Conservation (phyloP, 2,888 invertebrate species). For the Drosophila anomalata region DNA sequence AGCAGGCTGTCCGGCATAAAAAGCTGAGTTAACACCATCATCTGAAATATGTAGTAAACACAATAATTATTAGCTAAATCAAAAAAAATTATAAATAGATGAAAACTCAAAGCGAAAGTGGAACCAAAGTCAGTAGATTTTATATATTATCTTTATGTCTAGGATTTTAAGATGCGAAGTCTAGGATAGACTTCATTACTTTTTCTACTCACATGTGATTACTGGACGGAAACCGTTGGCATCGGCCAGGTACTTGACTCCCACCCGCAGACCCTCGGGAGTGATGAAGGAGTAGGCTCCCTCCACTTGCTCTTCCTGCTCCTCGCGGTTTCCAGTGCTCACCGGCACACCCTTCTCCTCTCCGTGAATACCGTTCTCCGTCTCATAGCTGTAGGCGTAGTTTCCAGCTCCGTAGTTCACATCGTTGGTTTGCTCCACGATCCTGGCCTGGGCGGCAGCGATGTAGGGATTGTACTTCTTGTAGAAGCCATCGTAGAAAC, state of each 20-base stretch:
- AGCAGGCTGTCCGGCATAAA: conserved; percentile 60
- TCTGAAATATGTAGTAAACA: conserved; percentile 51
- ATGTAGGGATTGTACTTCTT: conserved; percentile 73
- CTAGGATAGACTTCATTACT: no score
- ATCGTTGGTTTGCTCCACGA: conserved; percentile 62
- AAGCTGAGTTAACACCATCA: conserved; percentile 71
- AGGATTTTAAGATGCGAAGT: no score
- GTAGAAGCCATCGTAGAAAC: conserved; percentile 73
- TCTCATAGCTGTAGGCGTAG: conserved; percentile 78
- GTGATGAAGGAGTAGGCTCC: conserved; percentile 80
- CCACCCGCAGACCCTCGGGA: conserved; percentile 80
- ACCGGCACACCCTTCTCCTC: conserved; percentile 74
- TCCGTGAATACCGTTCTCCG: conserved; percentile 81
- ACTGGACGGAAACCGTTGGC: conserved; percentile 80
- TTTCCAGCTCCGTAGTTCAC: conserved; percentile 64
- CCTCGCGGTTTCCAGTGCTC: conserved; percentile 48
- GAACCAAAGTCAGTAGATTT: no score
- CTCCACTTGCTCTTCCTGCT: conserved; percentile 72
- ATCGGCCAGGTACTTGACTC: conserved; percentile 79
- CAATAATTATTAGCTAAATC: background rate
- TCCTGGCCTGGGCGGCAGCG: conserved; percentile 66
- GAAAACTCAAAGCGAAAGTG: background rate
- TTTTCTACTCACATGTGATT: conserved; percentile 75
- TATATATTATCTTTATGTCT: no score
- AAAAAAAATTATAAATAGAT: background rate